A percentile compares a stretch with the other conserved stretches of the same genome.
These are phyloP conservation scores for Athalia rosae DNA, from an alignment of 2,888 invertebrate genomes.

Conservation along the genomic window DNA sequence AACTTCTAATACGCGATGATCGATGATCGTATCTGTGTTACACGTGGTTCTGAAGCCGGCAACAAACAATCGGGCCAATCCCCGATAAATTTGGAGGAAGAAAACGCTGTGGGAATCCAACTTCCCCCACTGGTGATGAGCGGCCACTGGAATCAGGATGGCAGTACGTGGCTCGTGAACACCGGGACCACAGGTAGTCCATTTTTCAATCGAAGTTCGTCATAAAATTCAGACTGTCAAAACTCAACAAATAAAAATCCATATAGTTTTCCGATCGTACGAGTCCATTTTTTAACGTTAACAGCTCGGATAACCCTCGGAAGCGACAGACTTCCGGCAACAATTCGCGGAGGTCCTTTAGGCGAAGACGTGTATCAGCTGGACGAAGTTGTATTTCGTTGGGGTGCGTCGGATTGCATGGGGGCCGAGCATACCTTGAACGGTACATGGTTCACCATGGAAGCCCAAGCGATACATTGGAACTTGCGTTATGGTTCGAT, in stretches of 20 bases:
- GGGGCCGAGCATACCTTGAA: constrained; percentile 63
- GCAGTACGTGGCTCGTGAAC: constrained; percentile 60
- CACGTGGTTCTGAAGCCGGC: background rate
- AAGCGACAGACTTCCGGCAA: constrained; percentile 58
- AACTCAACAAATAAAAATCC: background rate
- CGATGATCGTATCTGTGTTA: background rate
- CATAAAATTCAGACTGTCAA: background rate
- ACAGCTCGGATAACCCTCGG: constrained; percentile 57
- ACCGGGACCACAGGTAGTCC: constrained; percentile 58
- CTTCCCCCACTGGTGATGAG: constrained; percentile 60
- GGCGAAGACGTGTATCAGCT: constrained; percentile 56
- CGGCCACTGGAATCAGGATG: constrained; percentile 66
- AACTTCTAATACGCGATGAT: background rate
- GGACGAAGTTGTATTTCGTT: constrained; percentile 60
- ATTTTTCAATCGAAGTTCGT: background rate
- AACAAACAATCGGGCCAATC: constrained; percentile 56
- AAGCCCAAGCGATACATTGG: constrained; percentile 63
- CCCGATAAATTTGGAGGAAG: constrained; percentile 63
- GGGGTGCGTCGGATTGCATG: constrained; percentile 60
- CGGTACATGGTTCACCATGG: constrained; percentile 64
- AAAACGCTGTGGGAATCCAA: constrained; percentile 49
- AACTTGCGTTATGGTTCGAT: constrained; percentile 58
- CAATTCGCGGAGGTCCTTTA: constrained; percentile 59
- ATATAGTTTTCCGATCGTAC: background rate
- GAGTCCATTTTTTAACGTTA: background rate